Percentiles rank a stretch among this genome's conserved stretches.
phyloP scores from a whole-genome alignment of 2,888 invertebrate genomes.

The Odontocerum albicorne region DNA sequence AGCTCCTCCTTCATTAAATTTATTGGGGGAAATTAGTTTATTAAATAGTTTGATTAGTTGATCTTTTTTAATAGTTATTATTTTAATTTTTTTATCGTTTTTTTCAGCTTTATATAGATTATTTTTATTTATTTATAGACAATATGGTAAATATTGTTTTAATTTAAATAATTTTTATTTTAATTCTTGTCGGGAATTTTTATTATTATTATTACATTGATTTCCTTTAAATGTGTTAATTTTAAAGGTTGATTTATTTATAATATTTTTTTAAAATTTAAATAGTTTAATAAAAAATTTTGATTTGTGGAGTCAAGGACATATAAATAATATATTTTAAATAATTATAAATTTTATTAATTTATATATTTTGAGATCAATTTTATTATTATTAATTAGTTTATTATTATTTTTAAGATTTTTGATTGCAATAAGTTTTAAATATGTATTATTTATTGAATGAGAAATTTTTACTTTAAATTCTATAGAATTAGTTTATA shows the following conservation, averaged over 20 bases:
- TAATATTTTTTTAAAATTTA: conserved; percentile 58
- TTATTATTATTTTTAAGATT: conserved; percentile 44
- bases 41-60: conserved; percentile 61
- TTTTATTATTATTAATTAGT: conserved; percentile 48
- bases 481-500: conserved; percentile 52
- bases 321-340: conserved; percentile 53
- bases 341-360: conserved; percentile 53
- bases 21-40: conserved; percentile 66
- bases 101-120: conserved; percentile 67
- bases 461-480: conserved; percentile 58
- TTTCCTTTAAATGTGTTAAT: conserved; percentile 64
- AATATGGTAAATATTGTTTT: conserved; percentile 61
- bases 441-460: conserved; percentile 55
- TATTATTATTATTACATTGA: conserved; percentile 64
- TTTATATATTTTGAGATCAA: conserved; percentile 57
- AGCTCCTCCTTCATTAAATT: conserved; percentile 67
- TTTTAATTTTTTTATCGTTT: conserved; percentile 62
- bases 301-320: conserved; percentile 68
- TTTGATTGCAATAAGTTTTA: conserved; percentile 53
- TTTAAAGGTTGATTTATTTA: conserved; percentile 56
- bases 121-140: conserved; percentile 64
- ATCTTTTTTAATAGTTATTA: conserved; percentile 52
- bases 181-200: conserved; percentile 58
- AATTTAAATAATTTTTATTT: conserved; percentile 54
- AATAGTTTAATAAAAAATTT: conserved; percentile 69